Base-by-base conservation (phyloP, 2,888 invertebrate species). In the Idaea dimidiata region DNA sequence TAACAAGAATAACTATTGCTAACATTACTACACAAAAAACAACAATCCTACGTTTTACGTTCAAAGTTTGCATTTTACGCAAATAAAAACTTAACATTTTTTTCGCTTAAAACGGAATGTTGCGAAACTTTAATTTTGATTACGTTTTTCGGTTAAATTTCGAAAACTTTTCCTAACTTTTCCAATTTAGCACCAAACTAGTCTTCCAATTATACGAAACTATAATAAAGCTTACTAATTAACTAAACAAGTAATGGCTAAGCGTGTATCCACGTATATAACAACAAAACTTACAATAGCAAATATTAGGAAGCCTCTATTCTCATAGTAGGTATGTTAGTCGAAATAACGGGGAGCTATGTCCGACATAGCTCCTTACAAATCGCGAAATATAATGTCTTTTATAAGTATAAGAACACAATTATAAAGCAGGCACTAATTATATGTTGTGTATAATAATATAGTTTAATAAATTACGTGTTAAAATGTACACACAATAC, bases 131-230 rank as follows among this genome's bases (percentile, higher is more conserved):
- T 70, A 70, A 71, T 69, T 67, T 73, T 73, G 61, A 68, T 65
- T 60, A 68, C 61, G 62, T 64, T 54, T 82, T 78, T 76, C 77
- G 43, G 43, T 14, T 14, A 43, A 43, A 65, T 77, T 83, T 82
- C 77, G 73, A 74, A 78, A 81, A 78, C 75, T 75, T 79, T 83
- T 78, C 81, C 83, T 82, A 86, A 88, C 85, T 81, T 86, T 86
- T 18, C 86, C 87, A 87, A 87, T 91, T 90, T 91, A 91, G 91
- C 91, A 91, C 92, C 92, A 91, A 90, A 89, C 87, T 87, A 91
- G 91, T 91, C 92, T 91, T 91, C 91, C 91, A 90, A 91, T 90
- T 88, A 80, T 81, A 85, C 83, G 83, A 86, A 85, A 83, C 76
- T 85, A 84, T 83, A 86, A 89, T 88, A 87, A 89, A 90, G 90